Evolutionary conservation across 2,888 invertebrate species (phyloP).

Genomic region (Pammene fasciana): DNA sequence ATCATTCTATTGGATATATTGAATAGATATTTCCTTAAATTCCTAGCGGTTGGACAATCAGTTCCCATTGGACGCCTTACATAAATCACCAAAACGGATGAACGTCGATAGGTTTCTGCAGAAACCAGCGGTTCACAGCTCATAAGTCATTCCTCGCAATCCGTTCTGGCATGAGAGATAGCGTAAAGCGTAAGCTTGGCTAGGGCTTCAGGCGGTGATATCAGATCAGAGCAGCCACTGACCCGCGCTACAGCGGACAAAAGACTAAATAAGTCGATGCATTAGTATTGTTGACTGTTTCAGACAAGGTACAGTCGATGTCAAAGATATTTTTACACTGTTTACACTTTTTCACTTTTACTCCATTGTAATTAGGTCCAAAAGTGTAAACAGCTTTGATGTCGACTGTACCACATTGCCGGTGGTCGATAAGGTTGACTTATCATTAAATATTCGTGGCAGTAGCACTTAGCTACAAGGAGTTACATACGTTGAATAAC

Average conservation of each 20-base stretch:
- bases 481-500: too few relatives aligned
- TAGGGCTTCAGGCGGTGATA: slow-evolving; percentile 13
- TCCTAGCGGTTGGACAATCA: not conserved
- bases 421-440: too few relatives aligned
- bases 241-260: slow-evolving; percentile 4
- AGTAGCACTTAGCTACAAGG: too few relatives aligned
- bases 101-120: not conserved
- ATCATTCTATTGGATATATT: too few relatives aligned
- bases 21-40: not conserved
- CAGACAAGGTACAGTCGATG: too few relatives aligned
- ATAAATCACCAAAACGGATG: slow-evolving; percentile 1
- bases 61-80: not conserved
- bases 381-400: too few relatives aligned
- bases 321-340: too few relatives aligned
- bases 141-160: not conserved
- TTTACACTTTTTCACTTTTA: too few relatives aligned
- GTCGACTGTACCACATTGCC: too few relatives aligned
- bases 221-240: slow-evolving; percentile 21
- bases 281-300: not conserved
- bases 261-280: not conserved
- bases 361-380: too few relatives aligned
- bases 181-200: not conserved
- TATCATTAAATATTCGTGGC: too few relatives aligned
- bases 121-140: slow-evolving; percentile 1
- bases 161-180: slow-evolving; percentile 24